These are phyloP conservation scores for Amphiprion ocellaris DNA, from an alignment of 2,113 vertebrate genomes.

Conservation along the genomic window DNA sequence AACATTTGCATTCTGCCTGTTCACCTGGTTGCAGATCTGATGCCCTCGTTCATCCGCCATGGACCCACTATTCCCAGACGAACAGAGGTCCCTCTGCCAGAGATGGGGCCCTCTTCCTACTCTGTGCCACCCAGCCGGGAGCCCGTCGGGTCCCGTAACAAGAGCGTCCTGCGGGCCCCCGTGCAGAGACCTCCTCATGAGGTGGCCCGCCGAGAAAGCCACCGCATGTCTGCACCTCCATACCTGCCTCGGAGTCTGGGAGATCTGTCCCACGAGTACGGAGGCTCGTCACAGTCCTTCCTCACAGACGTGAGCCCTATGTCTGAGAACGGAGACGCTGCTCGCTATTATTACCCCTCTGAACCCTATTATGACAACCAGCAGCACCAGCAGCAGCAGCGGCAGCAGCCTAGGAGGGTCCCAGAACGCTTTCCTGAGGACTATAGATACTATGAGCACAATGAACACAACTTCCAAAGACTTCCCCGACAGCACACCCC, in stretches of 20 bases:
- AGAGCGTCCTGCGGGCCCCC: slow-evolving; percentile 90
- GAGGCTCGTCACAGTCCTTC: slow-evolving; percentile 92
- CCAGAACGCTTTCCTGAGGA: slow-evolving; percentile 91
- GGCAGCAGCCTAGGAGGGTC: slow-evolving; percentile 78
- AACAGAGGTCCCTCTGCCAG: slow-evolving; percentile 90
- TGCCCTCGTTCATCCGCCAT: slow-evolving; percentile 99
- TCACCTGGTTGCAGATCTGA: slow-evolving; percentile 88
- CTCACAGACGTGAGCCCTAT: slow-evolving; percentile 85
- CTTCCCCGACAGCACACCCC: slow-evolving; percentile 81
- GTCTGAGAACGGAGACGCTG: slow-evolving; percentile 92
- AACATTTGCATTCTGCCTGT: neutral
- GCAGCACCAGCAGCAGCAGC: slow-evolving; percentile 68
- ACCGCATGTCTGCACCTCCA: slow-evolving; percentile 94
- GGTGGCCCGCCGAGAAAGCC: slow-evolving; percentile 91
- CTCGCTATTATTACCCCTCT: slow-evolving; percentile 87
- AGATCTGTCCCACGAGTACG: slow-evolving; percentile 92
- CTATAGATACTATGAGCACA: slow-evolving; percentile 94
- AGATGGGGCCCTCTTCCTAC: slow-evolving; percentile 85
- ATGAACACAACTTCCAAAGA: slow-evolving; percentile 91
- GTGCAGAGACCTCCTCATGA: slow-evolving; percentile 91
- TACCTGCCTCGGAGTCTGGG: slow-evolving; percentile 90
- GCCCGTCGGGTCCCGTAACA: slow-evolving; percentile 88
- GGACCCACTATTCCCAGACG: slow-evolving; percentile 96
- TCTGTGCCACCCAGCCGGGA: slow-evolving; percentile 81
- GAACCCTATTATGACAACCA: slow-evolving; percentile 91